Evolutionary conservation across 2,888 invertebrate species (phyloP).

Genomic region (Ectobius pallidus): DNA sequence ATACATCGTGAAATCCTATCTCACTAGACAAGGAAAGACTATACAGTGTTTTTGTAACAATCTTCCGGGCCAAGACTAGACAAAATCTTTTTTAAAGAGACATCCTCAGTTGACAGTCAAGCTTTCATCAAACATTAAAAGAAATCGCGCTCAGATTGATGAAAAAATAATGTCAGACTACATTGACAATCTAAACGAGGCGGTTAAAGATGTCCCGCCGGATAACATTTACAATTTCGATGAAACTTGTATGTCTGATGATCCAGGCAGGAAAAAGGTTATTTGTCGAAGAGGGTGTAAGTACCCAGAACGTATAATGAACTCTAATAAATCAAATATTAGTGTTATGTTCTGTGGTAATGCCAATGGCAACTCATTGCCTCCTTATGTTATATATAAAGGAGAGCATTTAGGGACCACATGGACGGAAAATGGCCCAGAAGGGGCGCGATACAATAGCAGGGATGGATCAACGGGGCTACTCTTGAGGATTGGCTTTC

Average conservation of each 20-base stretch:
- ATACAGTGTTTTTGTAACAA: too few species aligned
- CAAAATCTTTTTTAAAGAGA: slow-evolving; percentile 41
- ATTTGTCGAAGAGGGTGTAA: slow-evolving; percentile 48
- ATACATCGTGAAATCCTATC: slow-evolving; percentile 41
- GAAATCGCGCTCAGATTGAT: slow-evolving; percentile 25
- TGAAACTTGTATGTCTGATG: slow-evolving; percentile 48
- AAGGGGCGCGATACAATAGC: too few species aligned
- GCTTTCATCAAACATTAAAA: too few species aligned
- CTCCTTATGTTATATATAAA: slow-evolving; percentile 54
- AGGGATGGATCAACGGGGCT: slow-evolving; percentile 52
- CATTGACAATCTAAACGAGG: slow-evolving; percentile 43
- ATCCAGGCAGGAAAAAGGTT: slow-evolving; percentile 43
- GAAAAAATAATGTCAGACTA: too few species aligned
- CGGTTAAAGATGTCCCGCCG: slow-evolving; percentile 42
- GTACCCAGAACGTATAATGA: slow-evolving; percentile 51
- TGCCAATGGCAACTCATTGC: slow-evolving; percentile 51
- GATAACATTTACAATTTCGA: slow-evolving; percentile 50
- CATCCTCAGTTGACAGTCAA: slow-evolving; percentile 23
- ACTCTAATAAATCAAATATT: slow-evolving; percentile 50
- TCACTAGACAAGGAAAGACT: slow-evolving; percentile 38
- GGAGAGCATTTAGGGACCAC: slow-evolving; percentile 50
- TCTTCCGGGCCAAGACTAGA: slow-evolving; percentile 47
- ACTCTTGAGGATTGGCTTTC: slow-evolving; percentile 51
- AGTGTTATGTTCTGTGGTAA: slow-evolving; percentile 53
- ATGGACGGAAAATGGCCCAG: slow-evolving; percentile 54